Evolutionary conservation across 1,140 invertebrate genomes (phyloP), one percentile per base, ranked within the genome.

Genomic region (Idris sp.): DNA sequence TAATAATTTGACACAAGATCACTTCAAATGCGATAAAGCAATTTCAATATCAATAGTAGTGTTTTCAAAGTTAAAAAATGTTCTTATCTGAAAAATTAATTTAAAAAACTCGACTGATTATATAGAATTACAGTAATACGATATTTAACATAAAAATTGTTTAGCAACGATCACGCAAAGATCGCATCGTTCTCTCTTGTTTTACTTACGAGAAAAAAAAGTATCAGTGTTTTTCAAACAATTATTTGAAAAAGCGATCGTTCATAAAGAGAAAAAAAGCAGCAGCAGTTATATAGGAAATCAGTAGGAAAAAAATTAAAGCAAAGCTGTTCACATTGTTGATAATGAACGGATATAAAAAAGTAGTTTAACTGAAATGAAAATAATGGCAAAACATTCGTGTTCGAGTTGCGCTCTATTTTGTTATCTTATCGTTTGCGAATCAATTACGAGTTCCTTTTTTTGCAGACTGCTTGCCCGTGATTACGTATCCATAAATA

Each of bases 401-500:
- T 74, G 62, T 67, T 56, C 40, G 54, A 67, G 59, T 73, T 59
- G 69, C 51, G 41, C 46, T 65, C 59, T 30, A 65, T 73, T 69
- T 65, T 76, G 74, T 67, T 71, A 67, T 62, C 67, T 67, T 67
- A 76, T 76, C 67, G 74, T 48, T 71, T 7, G 48, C 25, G 62
- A 76, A 76, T 76, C 74, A 76, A 76, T 76, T 76, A 76, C 61
- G 22, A 31, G 13, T 10, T n/a, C n/a, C n/a, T n/a, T 58, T 74
- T 71, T 75, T 65, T 76, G 56, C 64, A 36, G 41, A 61, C 67
- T 51, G 43, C 41, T 58, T 56, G 48, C 35, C 54, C 54, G 67
- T 72, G 65, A 71, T 76, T 76, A 76, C 61, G 54, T 71, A 71
- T 44, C 67, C 67, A 61, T 71, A 49, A 76, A 76, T 76, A 76